Base-by-base conservation (phyloP, 2,797 vertebrate genomes). In the Coluber constrictor region DNA sequence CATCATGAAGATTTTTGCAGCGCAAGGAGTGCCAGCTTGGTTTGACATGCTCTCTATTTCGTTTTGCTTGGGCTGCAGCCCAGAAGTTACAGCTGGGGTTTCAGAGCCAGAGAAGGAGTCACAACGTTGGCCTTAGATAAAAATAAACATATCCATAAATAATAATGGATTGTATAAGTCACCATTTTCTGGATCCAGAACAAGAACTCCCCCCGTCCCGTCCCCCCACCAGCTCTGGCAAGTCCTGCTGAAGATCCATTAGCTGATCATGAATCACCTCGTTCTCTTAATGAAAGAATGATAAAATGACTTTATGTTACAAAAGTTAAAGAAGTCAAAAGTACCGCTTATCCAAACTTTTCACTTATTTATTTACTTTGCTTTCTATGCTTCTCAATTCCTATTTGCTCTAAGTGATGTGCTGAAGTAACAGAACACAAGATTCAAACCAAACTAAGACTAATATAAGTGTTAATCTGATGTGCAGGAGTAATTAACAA, bases 11-110 rank as follows among this genome's bases (percentile, higher is more conserved):
- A 94, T 32, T 94, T 90, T 91, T 29, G n/a, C 87, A 91, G 43
- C 91, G 93, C 88, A 61, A 89, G 25, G 7, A 94, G 86, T 55
- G 90, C n/a, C 91, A 95, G 61, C 59, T 95, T 94, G 43, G 63
- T 92, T 86, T 93, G 94, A 91, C 91, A 90, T 0, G 32, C 57
- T 61, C 54, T 86, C 91, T 43, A n/a, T 37, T 88, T 93, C 91
- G 25, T 89, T 94, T 92, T 94, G 63, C 37, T 83, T 57, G 94
- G 93, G 90, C 89, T 4, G 0, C 25, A 56, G 93, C 70, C 54
- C 66, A 94, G 88, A 86, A n/a, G n/a, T 91, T 5, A 11, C 1
- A 86, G 74, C 29, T 87, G 89, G 90, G 57, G 0, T 4, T 94
- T 93, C 94, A 51, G 92, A 91, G 59, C 90, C 63, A 95, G 56